Evolutionary conservation across 1,140 invertebrate genomes (phyloP).

Genomic region (Saccostrea glomerata): DNA sequence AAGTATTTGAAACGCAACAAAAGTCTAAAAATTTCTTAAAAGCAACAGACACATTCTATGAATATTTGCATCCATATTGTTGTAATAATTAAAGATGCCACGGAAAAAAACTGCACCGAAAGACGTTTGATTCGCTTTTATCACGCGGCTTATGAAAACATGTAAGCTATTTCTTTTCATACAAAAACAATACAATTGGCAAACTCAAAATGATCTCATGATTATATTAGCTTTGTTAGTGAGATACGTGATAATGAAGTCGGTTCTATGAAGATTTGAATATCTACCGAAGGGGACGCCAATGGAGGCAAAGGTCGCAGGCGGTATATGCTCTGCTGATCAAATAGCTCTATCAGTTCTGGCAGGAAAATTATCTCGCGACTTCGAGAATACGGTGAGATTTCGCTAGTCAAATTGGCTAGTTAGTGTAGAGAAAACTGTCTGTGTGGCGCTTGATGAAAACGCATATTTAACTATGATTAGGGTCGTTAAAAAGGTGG

Average conservation of each 20-base stretch:
- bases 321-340: slow-evolving; percentile 28
- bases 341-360: slow-evolving; percentile 38
- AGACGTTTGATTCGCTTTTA: slow-evolving; percentile 24
- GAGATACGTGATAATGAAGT: slow-evolving; percentile 24
- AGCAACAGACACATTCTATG: slow-evolving; percentile 15
- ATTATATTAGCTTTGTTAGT: slow-evolving; percentile 37
- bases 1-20: neutral
- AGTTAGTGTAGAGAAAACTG: slow-evolving; percentile 23
- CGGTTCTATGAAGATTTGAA: slow-evolving; percentile 14
- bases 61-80: slow-evolving; percentile 38
- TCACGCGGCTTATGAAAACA: slow-evolving; percentile 26
- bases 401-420: slow-evolving; percentile 26
- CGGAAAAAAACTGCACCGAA: slow-evolving; percentile 2
- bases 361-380: slow-evolving; percentile 32
- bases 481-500: slow-evolving; percentile 26
- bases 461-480: slow-evolving; percentile 34
- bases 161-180: slow-evolving; percentile 38
- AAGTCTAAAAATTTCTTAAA: neutral
- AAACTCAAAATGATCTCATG: slow-evolving; percentile 36
- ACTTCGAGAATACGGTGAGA: slow-evolving; percentile 31
- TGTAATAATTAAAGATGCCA: slow-evolving; percentile 19
- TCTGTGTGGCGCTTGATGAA: slow-evolving; percentile 35
- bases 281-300: slow-evolving; percentile 12
- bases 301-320: slow-evolving; percentile 24
- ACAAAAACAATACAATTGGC: slow-evolving; percentile 36